These are phyloP conservation scores for Marasmarcha lunaedactyla DNA, from an alignment of 2,888 invertebrate species.

Conservation along the genomic window DNA sequence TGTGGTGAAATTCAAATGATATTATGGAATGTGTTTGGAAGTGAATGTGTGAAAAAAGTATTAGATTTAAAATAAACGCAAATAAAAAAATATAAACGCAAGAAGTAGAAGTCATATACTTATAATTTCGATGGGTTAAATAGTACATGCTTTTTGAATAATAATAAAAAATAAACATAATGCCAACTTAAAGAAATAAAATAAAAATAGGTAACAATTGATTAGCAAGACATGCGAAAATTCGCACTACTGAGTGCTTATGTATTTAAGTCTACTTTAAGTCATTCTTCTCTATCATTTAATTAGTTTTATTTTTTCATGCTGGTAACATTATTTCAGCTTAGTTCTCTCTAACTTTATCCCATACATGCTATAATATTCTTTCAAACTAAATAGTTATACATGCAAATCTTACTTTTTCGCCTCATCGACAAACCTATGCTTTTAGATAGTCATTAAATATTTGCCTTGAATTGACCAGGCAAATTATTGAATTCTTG, in stretches of 20 bases:
- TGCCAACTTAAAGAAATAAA: slow-evolving; percentile 19
- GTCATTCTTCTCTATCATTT: slow-evolving; percentile 41
- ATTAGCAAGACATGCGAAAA: slow-evolving; percentile 57
- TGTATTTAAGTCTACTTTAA: slow-evolving; percentile 35
- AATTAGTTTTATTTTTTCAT: slow-evolving; percentile 47
- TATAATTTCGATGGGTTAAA: no score
- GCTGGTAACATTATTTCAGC: slow-evolving; percentile 47
- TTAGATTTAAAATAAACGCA: slow-evolving; percentile 1
- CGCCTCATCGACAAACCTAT: not conserved
- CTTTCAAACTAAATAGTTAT: slow-evolving; percentile 26
- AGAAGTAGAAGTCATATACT: not conserved
- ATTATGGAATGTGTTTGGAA: slow-evolving; percentile 25
- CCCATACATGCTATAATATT: slow-evolving; percentile 13
- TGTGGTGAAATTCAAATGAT: slow-evolving; percentile 13
- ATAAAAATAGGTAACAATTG: slow-evolving; percentile 28
- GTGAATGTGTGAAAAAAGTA: slow-evolving; percentile 36
- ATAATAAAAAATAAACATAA: slow-evolving; percentile 9
- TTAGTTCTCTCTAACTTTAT: slow-evolving; percentile 24
- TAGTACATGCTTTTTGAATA: not conserved
- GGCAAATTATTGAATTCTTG: no score
- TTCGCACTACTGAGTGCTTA: slow-evolving; percentile 65
- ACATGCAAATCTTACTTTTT: slow-evolving; percentile 36
- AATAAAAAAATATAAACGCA: not conserved
- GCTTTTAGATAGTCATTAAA: no score
- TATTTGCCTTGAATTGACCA: no score